phyloP scores from a whole-genome alignment of 2,888 invertebrate species.

The Leptothorax acervorum region DNA sequence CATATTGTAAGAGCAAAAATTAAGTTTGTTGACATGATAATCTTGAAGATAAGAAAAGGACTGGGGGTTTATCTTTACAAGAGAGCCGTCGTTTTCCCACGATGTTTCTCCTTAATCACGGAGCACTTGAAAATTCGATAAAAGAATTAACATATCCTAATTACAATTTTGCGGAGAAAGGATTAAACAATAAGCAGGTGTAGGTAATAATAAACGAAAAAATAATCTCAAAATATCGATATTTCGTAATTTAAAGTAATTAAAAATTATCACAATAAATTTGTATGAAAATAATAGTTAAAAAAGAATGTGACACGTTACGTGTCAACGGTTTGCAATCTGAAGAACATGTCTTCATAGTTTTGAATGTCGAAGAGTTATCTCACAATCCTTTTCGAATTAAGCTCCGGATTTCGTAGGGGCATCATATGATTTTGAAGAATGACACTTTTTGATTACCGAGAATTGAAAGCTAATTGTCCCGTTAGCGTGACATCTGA shows the following conservation, averaged over 20 bases:
- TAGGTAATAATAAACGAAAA: background rate
- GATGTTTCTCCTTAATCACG: background rate
- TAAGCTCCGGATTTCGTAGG: background rate
- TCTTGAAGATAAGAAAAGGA: background rate
- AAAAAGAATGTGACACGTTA: background rate
- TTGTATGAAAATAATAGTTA: background rate
- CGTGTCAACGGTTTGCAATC: background rate
- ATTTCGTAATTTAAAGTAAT: background rate
- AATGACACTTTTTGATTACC: slow-evolving; percentile 3
- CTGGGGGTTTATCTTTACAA: slow-evolving; percentile 2
- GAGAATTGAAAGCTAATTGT: slow-evolving; percentile 25
- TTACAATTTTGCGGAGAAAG: background rate
- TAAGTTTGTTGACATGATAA: slow-evolving; percentile 13
- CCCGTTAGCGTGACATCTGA: slow-evolving; percentile 30
- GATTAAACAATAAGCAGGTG: background rate
- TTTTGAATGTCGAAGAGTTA: background rate
- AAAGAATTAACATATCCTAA: background rate
- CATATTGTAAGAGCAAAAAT: background rate
- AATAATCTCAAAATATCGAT: background rate
- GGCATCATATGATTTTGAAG: background rate
- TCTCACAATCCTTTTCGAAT: background rate
- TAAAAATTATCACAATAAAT: background rate
- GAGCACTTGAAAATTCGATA: background rate
- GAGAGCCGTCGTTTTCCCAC: background rate
- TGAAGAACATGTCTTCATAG: background rate